Base-by-base conservation (phyloP, 2,113 vertebrate genomes). In the Tachycineta bicolor region DNA sequence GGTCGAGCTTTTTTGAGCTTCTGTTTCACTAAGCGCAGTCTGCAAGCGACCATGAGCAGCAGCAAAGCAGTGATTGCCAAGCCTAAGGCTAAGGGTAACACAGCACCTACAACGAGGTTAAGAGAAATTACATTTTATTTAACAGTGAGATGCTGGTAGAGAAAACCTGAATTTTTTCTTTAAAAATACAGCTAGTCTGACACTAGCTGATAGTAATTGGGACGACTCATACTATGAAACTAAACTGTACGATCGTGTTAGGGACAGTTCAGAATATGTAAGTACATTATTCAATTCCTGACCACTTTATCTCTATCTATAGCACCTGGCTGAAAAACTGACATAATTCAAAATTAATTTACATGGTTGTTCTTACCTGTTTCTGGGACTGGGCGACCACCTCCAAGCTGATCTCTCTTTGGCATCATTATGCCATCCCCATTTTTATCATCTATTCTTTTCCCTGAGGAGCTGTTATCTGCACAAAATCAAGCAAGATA, bases 1-100 rank as follows among this genome's bases (percentile, higher is more conserved):
- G 99, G 99, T 26, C 99, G 98, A 65, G 99, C 98, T 97, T 99
- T 99, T 97, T 99, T 99, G 63, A 99, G 97, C 96, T 98, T 99
- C 98, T 98, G 98, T 82, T 98, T 99, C 63, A 99, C 99, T 29
- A 99, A 97, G 69, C 98, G 98, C 20, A 99, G 98, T 53, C 99
- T 98, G 93, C 99, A 99, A 93, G 97, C 98, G 44, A 99, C 99
- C 99, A 99, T 99, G 92, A 99, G 97, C 65, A 99, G 98, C 90
- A 99, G 98, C 96, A 99, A 96, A 73, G 98, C 98, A 4, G 99
- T 99, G 98, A 99, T 99, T 94, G 99, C 98, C 81, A 99, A 95
- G 73, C 99, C 99, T 86, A 99, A 96, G 9, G 98, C 98, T 97
- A 99, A 97, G 33, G 99, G 99, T 17, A 99, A 97, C 94, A 99